phyloP scores from a whole-genome alignment of 1,140 invertebrate species.

The Meloidogyne hapla region DNA sequence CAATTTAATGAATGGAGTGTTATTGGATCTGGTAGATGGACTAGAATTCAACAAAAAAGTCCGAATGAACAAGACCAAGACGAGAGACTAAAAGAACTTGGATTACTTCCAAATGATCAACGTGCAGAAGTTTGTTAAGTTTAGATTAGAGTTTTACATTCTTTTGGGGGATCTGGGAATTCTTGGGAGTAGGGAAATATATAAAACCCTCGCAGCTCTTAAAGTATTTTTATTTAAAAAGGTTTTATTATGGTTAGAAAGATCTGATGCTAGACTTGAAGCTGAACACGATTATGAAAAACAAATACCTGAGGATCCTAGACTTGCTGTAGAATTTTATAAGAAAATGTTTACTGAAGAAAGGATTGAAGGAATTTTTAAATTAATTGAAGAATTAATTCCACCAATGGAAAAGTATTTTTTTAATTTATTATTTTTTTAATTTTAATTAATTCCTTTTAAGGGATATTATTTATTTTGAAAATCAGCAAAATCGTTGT shows the following conservation, averaged over 20 bases:
- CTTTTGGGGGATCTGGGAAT: too few relatives aligned
- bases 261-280: constrained; percentile 27
- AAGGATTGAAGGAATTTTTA: constrained; percentile 14
- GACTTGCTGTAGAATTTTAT: constrained; percentile 17
- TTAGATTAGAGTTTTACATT: too few relatives aligned
- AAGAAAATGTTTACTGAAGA: constrained; percentile 26
- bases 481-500: neutral
- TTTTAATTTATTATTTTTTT: neutral
- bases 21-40: constrained; percentile 36
- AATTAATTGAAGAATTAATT: constrained; percentile 29
- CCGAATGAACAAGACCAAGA: constrained; percentile 48
- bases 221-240: too few relatives aligned
- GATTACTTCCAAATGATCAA: constrained; percentile 33
- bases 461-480: neutral
- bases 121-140: constrained; percentile 27
- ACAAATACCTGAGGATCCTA: constrained; percentile 21
- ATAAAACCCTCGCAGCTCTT: too few relatives aligned
- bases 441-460: neutral
- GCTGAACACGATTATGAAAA: constrained; percentile 25
- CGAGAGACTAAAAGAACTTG: constrained; percentile 26
- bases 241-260: constrained; percentile 22
- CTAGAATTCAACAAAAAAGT: constrained; percentile 32
- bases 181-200: too few relatives aligned
- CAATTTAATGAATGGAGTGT: constrained; percentile 46
- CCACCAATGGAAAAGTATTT: neutral